Conservation (phyloP, 2,113 vertebrate genomes). For the Sapayoa aenigma region DNA sequence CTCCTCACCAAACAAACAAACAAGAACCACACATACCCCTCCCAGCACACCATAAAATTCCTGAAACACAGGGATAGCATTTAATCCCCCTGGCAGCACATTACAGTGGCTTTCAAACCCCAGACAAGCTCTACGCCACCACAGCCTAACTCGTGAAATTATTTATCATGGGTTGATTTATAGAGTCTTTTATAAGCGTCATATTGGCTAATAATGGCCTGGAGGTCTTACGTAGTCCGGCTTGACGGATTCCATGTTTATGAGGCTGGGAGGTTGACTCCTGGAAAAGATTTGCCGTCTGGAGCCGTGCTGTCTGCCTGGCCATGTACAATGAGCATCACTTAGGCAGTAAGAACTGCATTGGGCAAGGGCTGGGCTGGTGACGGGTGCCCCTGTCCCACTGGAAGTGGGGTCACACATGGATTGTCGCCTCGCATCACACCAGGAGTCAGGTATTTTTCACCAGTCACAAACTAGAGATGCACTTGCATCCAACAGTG, state of each 20-base stretch:
- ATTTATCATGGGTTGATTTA: constrained; percentile 67
- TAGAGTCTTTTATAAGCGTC: constrained; percentile 68
- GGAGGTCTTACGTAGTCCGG: constrained; percentile 50
- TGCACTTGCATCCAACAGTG: fast-evolving
- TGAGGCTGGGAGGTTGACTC: constrained; percentile 33
- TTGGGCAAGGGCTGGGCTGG: background rate
- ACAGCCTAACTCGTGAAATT: constrained; percentile 58
- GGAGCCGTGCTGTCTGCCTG: constrained; percentile 51
- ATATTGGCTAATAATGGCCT: constrained; percentile 59
- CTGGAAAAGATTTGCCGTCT: constrained; percentile 55
- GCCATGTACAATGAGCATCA: background rate
- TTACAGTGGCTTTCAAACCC: constrained; percentile 51
- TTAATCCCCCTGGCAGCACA: constrained; percentile 67
- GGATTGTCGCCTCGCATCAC: background rate
- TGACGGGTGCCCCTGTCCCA: background rate
- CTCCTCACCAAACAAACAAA: background rate
- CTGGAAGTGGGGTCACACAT: fast-evolving
- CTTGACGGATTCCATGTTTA: constrained; percentile 59
- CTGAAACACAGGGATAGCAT: constrained; percentile 60
- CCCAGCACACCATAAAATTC: constrained; percentile 37
- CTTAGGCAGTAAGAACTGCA: background rate
- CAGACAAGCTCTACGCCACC: background rate
- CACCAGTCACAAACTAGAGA: background rate
- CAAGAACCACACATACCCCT: background rate
- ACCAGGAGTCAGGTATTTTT: background rate